Percentiles rank a stretch among this genome's conserved stretches.
Evolutionary conservation across 2,888 invertebrate species (phyloP).

Genomic region (Spodoptera exigua): DNA sequence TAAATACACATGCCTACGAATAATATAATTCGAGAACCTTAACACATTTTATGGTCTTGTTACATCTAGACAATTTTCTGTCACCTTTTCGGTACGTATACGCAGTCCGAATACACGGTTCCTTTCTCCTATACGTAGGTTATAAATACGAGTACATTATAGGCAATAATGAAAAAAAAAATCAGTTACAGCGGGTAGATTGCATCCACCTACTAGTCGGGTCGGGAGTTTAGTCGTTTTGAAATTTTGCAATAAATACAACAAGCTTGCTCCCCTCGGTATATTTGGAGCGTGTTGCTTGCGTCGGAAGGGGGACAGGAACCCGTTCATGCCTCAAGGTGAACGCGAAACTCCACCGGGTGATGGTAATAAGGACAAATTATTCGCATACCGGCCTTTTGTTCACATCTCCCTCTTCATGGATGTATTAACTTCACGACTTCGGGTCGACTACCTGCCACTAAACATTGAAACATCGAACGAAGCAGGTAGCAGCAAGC

Average conservation of each 20-base stretch:
- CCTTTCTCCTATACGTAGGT: too few species aligned
- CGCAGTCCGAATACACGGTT: too few species aligned
- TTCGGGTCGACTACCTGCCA: conserved; percentile 76
- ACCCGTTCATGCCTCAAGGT: conserved; percentile 83
- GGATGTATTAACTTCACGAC: conserved; percentile 70
- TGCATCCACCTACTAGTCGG: neutral
- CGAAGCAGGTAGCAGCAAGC: conserved; percentile 56
- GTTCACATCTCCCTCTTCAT: conserved; percentile 80
- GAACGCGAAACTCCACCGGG: conserved; percentile 74
- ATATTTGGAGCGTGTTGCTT: conserved; percentile 57
- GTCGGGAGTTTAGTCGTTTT: neutral
- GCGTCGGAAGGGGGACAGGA: conserved; percentile 71
- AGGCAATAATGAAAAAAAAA: too few species aligned
- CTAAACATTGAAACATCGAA: conserved; percentile 51
- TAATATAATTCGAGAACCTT: neutral
- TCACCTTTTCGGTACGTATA: too few species aligned
- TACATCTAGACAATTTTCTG: too few species aligned
- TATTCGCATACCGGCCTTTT: conserved; percentile 84
- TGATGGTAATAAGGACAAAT: conserved; percentile 82
- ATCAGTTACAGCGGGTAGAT: too few species aligned
- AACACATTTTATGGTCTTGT: too few species aligned
- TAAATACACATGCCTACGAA: neutral
- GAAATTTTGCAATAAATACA: conserved; percentile 65
- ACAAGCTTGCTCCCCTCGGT: conserved; percentile 56
- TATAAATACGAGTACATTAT: too few species aligned